phyloP scores from a whole-genome alignment of 2,113 vertebrate genomes.

The Gallinago paraguaiae region DNA sequence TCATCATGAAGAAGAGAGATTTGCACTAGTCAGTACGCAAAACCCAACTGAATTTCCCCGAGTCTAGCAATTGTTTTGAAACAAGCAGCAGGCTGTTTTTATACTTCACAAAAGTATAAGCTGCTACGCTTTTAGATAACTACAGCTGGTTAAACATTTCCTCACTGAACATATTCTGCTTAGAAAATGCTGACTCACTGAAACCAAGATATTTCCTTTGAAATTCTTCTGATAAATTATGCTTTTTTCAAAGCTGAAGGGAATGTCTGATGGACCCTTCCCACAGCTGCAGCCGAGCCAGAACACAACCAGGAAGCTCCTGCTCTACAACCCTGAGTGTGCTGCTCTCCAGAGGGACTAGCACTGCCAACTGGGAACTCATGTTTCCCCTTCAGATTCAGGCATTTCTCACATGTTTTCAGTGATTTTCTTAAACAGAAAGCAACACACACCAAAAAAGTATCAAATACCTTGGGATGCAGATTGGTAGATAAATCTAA shows the following conservation, averaged over 20 bases:
- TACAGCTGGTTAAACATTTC: constrained; percentile 21
- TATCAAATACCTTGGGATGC: constrained; percentile 78
- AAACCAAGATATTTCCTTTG: neutral
- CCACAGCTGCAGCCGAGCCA: neutral
- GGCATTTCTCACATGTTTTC: neutral
- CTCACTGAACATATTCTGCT: neutral
- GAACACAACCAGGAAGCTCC: neutral
- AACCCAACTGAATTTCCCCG: neutral
- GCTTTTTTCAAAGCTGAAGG: neutral
- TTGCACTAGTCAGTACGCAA: neutral
- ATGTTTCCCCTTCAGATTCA: neutral
- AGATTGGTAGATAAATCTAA: constrained; percentile 67
- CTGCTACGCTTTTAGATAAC: neutral
- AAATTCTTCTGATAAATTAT: neutral
- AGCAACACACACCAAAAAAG: neutral
- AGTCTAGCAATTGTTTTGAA: neutral
- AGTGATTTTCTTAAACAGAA: neutral
- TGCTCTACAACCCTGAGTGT: neutral
- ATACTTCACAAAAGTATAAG: neutral
- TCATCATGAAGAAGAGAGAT: neutral
- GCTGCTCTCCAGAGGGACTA: neutral
- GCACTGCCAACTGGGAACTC: neutral
- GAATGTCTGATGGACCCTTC: neutral
- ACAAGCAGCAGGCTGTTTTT: neutral
- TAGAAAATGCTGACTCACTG: neutral